Base-by-base conservation (phyloP, 23 tunicate species). In the Halocynthia roretzi region DNA sequence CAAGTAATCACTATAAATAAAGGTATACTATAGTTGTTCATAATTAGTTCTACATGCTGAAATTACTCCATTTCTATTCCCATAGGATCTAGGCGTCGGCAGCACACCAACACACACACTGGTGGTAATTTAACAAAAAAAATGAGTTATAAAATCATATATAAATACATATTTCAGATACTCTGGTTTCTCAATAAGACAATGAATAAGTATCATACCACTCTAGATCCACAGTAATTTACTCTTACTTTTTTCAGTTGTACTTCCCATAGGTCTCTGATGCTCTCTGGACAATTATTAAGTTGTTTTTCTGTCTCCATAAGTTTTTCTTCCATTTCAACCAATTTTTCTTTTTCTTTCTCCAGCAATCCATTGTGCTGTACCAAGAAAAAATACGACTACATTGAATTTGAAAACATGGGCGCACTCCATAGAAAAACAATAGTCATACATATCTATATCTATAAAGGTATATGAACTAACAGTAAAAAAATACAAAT, bases 261-360 rank as follows among this genome's bases (percentile, higher is more conserved):
- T 74, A 72, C 98, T 75, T 92, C 98, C 87, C 90, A 87, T 10
- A 82, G 67, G 10, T 86, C 98, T 50, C 92, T 60, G 80, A 86
- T 78, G 52, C 92, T 82, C 62, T 92, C 98, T 21, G 98, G 92
- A 65, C 87, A 86, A n/a, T 92, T 92, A 56, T 92, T 90, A 31
- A 92, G 77, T 68, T 92, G 98, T 51, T 78, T 82, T 61, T 82
- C 72, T 2, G 81, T 83, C 20, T 83, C 83, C 53, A 72, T 53
- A 9, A 92, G 51, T 12, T 70, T 64, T 51, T 82, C 69, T 74
- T 82, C 71, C 7, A 92, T 65, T 73, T 92, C 87, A 5, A 18
- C n/a, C 61, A 92, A 71, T 76, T 80, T 83, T 61, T 48, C 75
- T 61, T 92, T 92, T 67, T 92, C 98, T 61, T 92, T 92, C 20